Conservation (phyloP, 2,797 vertebrate genomes). For the Rhinatrema bivittatum region DNA sequence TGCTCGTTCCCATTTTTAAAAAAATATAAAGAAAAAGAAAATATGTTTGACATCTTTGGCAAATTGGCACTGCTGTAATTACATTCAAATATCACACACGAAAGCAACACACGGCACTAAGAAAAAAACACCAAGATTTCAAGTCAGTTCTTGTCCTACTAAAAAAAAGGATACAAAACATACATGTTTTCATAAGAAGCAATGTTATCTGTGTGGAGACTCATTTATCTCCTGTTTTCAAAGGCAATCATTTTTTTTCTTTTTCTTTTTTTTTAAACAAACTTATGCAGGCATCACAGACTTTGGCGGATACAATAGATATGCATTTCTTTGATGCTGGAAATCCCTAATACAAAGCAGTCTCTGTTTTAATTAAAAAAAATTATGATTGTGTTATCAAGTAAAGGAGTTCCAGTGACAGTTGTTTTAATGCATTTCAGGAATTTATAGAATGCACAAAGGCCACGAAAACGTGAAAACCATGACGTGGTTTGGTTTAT, state of each 20-base stretch:
- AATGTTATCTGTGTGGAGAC: constrained; percentile 67
- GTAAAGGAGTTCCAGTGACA: constrained; percentile 40
- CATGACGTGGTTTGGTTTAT: constrained; percentile 40
- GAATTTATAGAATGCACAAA: constrained; percentile 80
- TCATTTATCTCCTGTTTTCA: constrained; percentile 68
- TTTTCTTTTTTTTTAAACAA: constrained; percentile 64
- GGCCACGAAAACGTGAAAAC: constrained; percentile 89
- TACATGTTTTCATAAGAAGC: constrained; percentile 96
- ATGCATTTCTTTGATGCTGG: constrained; percentile 49
- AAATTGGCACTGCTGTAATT: constrained; percentile 98
- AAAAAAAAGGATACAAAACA: constrained; percentile 98
- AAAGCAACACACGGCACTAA: constrained; percentile 89
- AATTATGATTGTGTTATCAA: constrained; percentile 24
- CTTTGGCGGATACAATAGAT: constrained; percentile 80
- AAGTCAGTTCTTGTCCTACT: constrained; percentile 84
- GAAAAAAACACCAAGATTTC: constrained; percentile 86
- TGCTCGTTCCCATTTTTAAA: constrained; percentile 33
- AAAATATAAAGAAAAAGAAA: constrained; percentile 49
- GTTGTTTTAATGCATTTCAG: constrained; percentile 51
- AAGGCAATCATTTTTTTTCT: constrained; percentile 65
- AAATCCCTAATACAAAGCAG: constrained; percentile 45
- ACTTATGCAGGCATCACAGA: constrained; percentile 82
- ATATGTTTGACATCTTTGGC: constrained; percentile 95
- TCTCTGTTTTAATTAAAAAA: constrained; percentile 20
- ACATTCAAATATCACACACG: constrained; percentile 98